Conservation (phyloP, 1,140 invertebrate genomes). For the Hyles vespertilio region DNA sequence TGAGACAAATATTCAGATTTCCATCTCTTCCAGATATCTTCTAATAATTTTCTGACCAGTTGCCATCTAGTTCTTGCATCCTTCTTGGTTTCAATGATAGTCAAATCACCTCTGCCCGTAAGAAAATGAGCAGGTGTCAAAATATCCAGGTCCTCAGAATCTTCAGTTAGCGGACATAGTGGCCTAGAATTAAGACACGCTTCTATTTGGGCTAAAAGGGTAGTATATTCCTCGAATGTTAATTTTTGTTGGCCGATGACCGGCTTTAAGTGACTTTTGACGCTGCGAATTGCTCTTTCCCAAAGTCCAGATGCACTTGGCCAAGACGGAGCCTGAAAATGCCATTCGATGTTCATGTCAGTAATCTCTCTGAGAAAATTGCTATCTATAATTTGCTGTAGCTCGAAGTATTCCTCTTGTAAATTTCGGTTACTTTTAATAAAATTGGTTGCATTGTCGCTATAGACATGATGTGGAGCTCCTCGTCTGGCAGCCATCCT, state of each 20-base stretch:
- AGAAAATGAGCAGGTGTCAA: constrained; percentile 9
- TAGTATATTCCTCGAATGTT: constrained; percentile 8
- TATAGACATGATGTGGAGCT: constrained; percentile 6
- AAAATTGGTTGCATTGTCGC: constrained; percentile 10
- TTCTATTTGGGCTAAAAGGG: constrained; percentile 8
- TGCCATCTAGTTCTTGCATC: constrained; percentile 9
- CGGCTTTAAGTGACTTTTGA: constrained; percentile 2
- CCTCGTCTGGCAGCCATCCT: constrained; percentile 35
- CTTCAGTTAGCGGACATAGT: constrained; percentile 4
- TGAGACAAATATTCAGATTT: constrained; percentile 7
- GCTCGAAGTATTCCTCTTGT: constrained; percentile 8
- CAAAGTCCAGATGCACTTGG: constrained; percentile 1
- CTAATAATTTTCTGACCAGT: background rate
- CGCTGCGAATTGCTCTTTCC: background rate
- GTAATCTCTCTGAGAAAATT: constrained; percentile 2
- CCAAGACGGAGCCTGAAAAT: constrained; percentile 7
- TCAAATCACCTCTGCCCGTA: background rate
- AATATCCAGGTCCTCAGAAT: constrained; percentile 1
- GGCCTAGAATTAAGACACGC: constrained; percentile 8
- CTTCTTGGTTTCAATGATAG: background rate
- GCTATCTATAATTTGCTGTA: constrained; percentile 4
- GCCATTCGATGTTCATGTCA: constrained; percentile 8
- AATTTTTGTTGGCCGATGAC: constrained; percentile 6
- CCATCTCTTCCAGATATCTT: constrained; percentile 10
- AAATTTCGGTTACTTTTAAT: constrained; percentile 2